Evolutionary conservation across 2,113 vertebrate species (phyloP), one percentile per base, ranked within the genome.

Genomic region (Nannobrachium achirus): DNA sequence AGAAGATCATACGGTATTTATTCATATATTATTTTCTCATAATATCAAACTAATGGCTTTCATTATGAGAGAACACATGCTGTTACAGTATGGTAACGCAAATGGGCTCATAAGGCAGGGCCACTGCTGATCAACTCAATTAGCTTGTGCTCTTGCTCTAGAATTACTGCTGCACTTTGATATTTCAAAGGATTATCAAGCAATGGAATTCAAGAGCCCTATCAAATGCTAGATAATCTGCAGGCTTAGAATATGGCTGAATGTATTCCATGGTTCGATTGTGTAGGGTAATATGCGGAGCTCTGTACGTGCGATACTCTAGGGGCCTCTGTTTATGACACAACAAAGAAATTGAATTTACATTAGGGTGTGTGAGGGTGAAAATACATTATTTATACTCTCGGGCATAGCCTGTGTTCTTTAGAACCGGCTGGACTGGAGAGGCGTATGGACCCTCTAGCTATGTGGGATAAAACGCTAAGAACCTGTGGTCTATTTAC

Each of bases 401-500:
- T 61, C 49, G 39, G 56, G 66, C 77, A 76, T 73, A 64, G 70
- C 49, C 6, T 25, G 59, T 66, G 72, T 72, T 80, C 76, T 68
- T 82, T 80, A 64, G 51, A 68, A 63, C 56, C 63, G 45, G 42
- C 73, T 73, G 25, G 52, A 81, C 76, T 49, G 76, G 71, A 25
- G 59, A 46, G 67, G 63, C 51, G 48, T 58, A 57, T 65, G 58
- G 65, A 71, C 71, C 25, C 69, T 69, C 66, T 49, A 56, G 66
- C 63, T 76, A 50, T 56, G 53, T 50, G 45, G 63, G 74, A 80
- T 67, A 70, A 74, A 79, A 88, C 48, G 14, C 10, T 39, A 81
- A 67, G 60, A 61, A 55, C 56, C 48, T 38, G 71, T 55, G 8
- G 42, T 79, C 72, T 70, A 82, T 89, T 85, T 81, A 79, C 80